Evolutionary conservation across 2,888 invertebrate genomes (phyloP), one percentile per base, ranked within the genome.

Genomic region (Polydrusus cervinus): DNA sequence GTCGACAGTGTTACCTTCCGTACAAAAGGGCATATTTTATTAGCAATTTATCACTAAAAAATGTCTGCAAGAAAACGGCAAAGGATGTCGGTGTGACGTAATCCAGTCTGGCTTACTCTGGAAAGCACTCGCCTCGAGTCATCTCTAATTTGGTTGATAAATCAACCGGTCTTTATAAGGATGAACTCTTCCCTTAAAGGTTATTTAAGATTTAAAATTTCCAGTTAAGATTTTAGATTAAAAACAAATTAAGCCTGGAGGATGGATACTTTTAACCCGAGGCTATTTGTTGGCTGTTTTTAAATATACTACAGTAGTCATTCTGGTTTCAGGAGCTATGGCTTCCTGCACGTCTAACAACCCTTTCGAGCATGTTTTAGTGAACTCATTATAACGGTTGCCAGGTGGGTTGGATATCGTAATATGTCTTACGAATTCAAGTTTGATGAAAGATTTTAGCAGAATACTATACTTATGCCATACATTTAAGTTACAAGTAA

Each of bases 81-180:
- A 69, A 74, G 64, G 73, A 74, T 64, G 73, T 74, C 73, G 73
- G 68, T 62, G 68, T 34, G 51, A 51, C 65, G 62, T 74, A 74
- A 74, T 74, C 69, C 65, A 64, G 74, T 65, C 74, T 74, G 69
- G 74, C 74, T 74, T 74, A 43, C 69, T 69, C 57, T 74, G 62
- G 69, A 74, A 65, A 74, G 74, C 74, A 74, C 74, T 74, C 69
- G 74, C 55, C 68, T 45, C 8, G 53, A 53, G 74, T 74, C 74
- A 55, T 55, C 55, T 64, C 49, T 68, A 74, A 74, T 74, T 74
- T 74, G 51, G 49, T 57, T 69, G 68, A 74, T 74, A 69, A 74
- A 74, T 74, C 65, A 64, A 62, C 49, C 13, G 38, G 61, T 51
- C 51, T 51, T 51, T 51, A 51, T 51, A 51, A n/a, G 51, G 51